Evolutionary conservation across 2,888 invertebrate species (phyloP), one percentile per base, ranked within the genome.

Genomic region (Himalopsyche anomala): DNA sequence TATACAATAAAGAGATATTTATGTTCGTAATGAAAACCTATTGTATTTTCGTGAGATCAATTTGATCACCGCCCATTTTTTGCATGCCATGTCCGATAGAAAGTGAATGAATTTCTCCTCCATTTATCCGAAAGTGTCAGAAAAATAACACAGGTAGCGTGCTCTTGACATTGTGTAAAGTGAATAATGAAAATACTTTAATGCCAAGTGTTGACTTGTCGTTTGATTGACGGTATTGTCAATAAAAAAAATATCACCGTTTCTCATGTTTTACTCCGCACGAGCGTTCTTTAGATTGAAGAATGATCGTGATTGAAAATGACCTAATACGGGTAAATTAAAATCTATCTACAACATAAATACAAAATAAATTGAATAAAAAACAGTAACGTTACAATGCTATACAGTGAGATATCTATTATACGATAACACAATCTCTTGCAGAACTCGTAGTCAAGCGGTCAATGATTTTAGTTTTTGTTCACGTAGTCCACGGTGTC

Each of bases 1-100:
- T 51, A 2, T 15, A 4, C 15, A 11, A 15, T 15, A 15, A 51
- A 51, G 15, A 15, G 51, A 51, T 51, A 12, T 51, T 51, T 51
- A 15, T 4, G 51, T 15, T 15, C 15, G 4, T 5, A 51, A 51
- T 51, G 15, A 51, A 15, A 51, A 51, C 62, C 19, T 28, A 62
- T 62, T 62, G 62, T n/a, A 19, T 62, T 62, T 62, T 28, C 19
- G 28, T 62, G 62, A 62, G 62, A 62, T 62, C 62, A 62, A 62
- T 19, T 19, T 51, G 12, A 51, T 51, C 51, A 15, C 62, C 62
- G 62, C 62, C 62, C 6, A 62, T 19, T 62, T 62, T 62, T 62
- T 19, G 19, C 62, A 62, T 62, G 19, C 28, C 19, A 62, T 19
- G 62, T 62, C 62, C 62, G 62, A n/a, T 19, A 62, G 62, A 62